Base-by-base conservation (phyloP, 2,113 vertebrate genomes). In the Hypanus sabinus region DNA sequence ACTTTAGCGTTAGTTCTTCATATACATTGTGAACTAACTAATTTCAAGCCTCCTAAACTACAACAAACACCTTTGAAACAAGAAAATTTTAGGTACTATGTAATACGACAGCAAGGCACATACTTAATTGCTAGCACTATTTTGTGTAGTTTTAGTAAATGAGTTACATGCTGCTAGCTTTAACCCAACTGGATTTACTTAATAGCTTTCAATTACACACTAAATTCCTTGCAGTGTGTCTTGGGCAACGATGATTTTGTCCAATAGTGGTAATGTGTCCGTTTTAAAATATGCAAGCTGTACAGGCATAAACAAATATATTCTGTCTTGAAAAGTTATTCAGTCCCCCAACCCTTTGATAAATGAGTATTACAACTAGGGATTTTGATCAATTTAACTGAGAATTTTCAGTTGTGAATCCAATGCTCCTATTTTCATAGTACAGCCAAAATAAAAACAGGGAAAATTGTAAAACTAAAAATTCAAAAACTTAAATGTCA, bases 141-240 rank as follows among this genome's bases (percentile, higher is more conserved):
- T 83, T 83, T 83, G 80, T 22, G 8, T 55, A 22, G 22, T 24
- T 83, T 46, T 83, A 22, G 22, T 83, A 2, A 83, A 46, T 83
- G 6, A 24, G 38, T 83, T 22, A 83, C 55, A 83, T 55, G 38
- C 18, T 55, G 18, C 7, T 55, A 83, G 5, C 38, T 55, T 46
- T 83, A 83, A 83, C 20, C 38, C 80, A 83, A 36, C 55, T 83
- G 80, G 80, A 83, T 83, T 83, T 55, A 83, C 80, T 24, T 83
- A 22, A 4, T 55, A 55, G 10, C 1, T 46, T 83, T 83, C 55
- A 14, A 55, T 24, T 36, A 24, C 38, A 83, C 38, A 24, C 76
- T 5, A 10, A 79, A 79, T 79, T n/a, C 18, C 38, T 20, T 83
- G 38, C 18, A 83, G 20, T 7, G 20, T 55, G 18, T 55, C 38